Percentiles rank a stretch among this genome's conserved stretches.
Conservation (phyloP, 2,888 invertebrate species). For the Drosophila prolongata region DNA sequence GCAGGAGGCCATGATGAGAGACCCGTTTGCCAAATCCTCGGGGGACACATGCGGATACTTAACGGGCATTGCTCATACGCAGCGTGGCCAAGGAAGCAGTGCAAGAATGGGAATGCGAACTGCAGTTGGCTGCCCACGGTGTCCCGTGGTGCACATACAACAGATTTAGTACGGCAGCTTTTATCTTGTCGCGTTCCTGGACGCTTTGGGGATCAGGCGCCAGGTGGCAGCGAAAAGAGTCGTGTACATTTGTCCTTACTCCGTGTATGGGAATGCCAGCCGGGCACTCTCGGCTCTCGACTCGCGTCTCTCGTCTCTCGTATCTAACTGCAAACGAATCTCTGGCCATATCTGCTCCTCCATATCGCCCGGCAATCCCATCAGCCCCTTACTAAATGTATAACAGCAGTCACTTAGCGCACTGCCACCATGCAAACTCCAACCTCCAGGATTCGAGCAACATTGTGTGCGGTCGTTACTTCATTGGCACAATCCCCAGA, state of each 20-base stretch:
- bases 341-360: conserved; percentile 30
- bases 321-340: conserved; percentile 34
- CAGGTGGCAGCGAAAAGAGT: conserved; percentile 30
- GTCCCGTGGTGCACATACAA: conserved; percentile 68
- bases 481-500: conserved; percentile 77
- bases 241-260: conserved; percentile 70
- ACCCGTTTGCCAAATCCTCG: conserved; percentile 29
- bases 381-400: conserved; percentile 47
- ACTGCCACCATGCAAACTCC: conserved; percentile 22
- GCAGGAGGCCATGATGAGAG: conserved; percentile 34
- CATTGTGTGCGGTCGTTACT: conserved; percentile 65
- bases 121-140: conserved; percentile 27
- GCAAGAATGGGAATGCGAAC: conserved; percentile 12
- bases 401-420: conserved; percentile 73
- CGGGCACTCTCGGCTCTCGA: conserved; percentile 25
- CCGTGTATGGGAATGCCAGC: conserved; percentile 25
- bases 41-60: conserved; percentile 13
- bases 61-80: conserved; percentile 57
- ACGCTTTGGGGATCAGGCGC: conserved; percentile 64
- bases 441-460: conserved; percentile 16
- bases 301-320: conserved; percentile 17
- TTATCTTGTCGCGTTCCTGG: conserved; percentile 69
- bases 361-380: conserved; percentile 66
- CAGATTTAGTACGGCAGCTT: conserved; percentile 69
- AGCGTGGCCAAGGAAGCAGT: conserved; percentile 40